These are phyloP conservation scores for Cyclophora albipunctata DNA, from an alignment of 2,888 invertebrate genomes.

Conservation along the genomic window DNA sequence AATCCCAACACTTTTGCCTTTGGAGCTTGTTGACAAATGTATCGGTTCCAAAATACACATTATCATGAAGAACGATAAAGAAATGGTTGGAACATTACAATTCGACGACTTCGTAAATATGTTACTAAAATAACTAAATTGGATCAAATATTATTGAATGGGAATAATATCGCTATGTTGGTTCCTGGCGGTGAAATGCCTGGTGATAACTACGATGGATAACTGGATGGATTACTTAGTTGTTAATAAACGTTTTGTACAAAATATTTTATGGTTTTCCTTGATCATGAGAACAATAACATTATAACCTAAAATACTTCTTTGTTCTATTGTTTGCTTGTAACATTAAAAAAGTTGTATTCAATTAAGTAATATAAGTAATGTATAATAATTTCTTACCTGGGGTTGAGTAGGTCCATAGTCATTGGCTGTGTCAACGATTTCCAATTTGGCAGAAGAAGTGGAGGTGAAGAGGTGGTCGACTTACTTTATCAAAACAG, in stretches of 20 bases:
- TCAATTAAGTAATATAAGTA: too few species aligned
- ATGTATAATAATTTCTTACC: constrained; percentile 61
- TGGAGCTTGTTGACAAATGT: constrained; percentile 99
- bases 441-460: constrained; percentile 64
- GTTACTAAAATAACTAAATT: constrained; percentile 96
- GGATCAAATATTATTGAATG: constrained; percentile 98
- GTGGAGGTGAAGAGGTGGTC: constrained; percentile 70
- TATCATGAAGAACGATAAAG: constrained; percentile 99
- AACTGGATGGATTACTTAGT: constrained; percentile 30
- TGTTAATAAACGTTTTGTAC: constrained; percentile 27
- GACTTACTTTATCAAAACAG: constrained; percentile 85
- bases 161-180: constrained; percentile 98
- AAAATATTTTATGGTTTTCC: constrained; percentile 4
- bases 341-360: too few species aligned
- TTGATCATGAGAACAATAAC: neutral
- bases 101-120: constrained; percentile 99
- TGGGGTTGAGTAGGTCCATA: constrained; percentile 91
- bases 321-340: too few species aligned
- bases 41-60: constrained; percentile 99
- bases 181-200: constrained; percentile 72
- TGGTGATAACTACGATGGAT: constrained; percentile 57
- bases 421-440: constrained; percentile 87
- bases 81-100: constrained; percentile 97
- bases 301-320: neutral
- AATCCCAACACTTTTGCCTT: constrained; percentile 90